phyloP scores from a whole-genome alignment of 1,140 invertebrate genomes.

The Berghia stephanieae region DNA sequence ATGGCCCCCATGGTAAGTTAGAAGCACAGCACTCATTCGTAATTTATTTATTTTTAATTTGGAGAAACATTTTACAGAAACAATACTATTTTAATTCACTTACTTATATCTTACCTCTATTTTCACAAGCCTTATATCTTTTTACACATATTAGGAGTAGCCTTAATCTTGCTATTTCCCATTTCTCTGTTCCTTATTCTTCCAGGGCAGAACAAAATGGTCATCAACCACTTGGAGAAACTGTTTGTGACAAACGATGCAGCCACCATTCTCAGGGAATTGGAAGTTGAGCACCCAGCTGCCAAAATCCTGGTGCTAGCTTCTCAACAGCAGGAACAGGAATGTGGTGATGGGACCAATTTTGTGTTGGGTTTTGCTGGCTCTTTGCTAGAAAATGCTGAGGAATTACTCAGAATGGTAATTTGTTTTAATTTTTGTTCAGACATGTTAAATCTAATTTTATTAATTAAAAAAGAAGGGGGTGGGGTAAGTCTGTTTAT shows the following conservation, averaged over 20 bases:
- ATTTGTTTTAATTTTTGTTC: constrained; percentile 18
- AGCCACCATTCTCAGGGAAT: constrained; percentile 85
- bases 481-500: no score
- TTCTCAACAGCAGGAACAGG: constrained; percentile 97
- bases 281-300: constrained; percentile 92
- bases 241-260: constrained; percentile 99
- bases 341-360: constrained; percentile 99
- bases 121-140: no score
- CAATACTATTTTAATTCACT: no score
- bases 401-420: constrained; percentile 82
- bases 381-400: constrained; percentile 89
- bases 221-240: constrained; percentile 99
- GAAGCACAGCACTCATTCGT: no score
- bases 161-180: no score
- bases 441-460: no score
- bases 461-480: no score
- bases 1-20: constrained; percentile 84
- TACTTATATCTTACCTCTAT: no score
- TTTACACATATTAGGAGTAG: no score
- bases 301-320: constrained; percentile 96
- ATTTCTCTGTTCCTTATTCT: no score
- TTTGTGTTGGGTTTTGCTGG: constrained; percentile 96
- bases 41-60: no score
- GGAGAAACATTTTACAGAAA: no score
- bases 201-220: constrained; percentile 98